A percentile compares a stretch with the other conserved stretches of the same genome.
phyloP scores from a whole-genome alignment of 2,797 vertebrate genomes.

The Siniperca scherzeri region DNA sequence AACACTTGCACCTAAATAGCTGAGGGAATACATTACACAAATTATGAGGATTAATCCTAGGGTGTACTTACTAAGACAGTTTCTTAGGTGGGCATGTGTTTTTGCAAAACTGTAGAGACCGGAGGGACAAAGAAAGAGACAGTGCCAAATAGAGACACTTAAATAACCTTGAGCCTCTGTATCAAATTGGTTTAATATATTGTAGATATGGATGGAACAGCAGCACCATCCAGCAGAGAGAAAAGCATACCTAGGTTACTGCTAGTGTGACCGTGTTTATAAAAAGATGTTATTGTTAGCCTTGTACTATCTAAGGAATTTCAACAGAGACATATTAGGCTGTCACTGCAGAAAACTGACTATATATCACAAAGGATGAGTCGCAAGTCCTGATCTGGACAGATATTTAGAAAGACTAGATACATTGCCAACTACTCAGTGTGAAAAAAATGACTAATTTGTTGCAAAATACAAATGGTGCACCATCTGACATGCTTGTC shows the following conservation, averaged over 20 bases:
- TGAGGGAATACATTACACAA: not conserved
- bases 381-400: not conserved
- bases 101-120: not conserved
- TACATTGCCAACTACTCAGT: not conserved
- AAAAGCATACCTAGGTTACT: not conserved
- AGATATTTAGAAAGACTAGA: slow-evolving; percentile 13
- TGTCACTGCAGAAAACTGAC: slow-evolving; percentile 7
- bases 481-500: not conserved
- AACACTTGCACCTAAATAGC: not conserved
- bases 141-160: not conserved
- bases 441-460: slow-evolving; percentile 18
- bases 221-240: not conserved
- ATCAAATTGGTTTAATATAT: not conserved
- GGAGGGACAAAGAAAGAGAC: not conserved
- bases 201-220: not conserved
- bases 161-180: not conserved
- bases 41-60: not conserved
- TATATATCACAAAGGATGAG: slow-evolving; percentile 27
- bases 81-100: not conserved
- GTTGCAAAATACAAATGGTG: not conserved
- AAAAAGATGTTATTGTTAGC: slow-evolving; percentile 21
- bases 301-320: not conserved
- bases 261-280: slow-evolving; percentile 4
- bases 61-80: not conserved
- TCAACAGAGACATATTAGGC: slow-evolving; percentile 19